phyloP scores from a whole-genome alignment of 2,888 invertebrate genomes.

The Elmis aenea region DNA sequence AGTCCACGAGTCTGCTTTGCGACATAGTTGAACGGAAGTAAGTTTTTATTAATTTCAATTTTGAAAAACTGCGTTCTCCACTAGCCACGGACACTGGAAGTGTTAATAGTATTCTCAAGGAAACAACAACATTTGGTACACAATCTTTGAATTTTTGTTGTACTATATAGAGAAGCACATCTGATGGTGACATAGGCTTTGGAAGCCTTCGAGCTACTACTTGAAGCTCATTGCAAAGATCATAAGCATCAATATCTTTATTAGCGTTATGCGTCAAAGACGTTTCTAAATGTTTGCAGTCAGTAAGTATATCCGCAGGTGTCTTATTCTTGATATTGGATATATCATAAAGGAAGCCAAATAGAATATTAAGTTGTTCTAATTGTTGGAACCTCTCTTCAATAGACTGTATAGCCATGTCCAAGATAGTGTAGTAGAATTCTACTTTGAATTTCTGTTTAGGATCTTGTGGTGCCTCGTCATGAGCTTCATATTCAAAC shows the following conservation, averaged over 20 bases:
- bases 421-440: slow-evolving; percentile 1
- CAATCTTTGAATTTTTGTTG: slow-evolving; percentile 3
- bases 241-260: slow-evolving; percentile 3
- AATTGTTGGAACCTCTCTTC: slow-evolving; percentile 1
- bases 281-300: slow-evolving; percentile 1
- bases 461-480: background rate
- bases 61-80: too few species aligned
- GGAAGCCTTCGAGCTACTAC: slow-evolving; percentile 3
- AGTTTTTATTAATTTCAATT: background rate
- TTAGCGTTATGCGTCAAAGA: slow-evolving; percentile 2
- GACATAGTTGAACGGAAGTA: background rate
- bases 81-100: too few species aligned
- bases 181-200: too few species aligned
- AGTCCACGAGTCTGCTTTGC: slow-evolving; percentile 4
- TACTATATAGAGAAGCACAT: slow-evolving; percentile 3
- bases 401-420: slow-evolving; percentile 3
- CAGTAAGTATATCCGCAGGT: too few species aligned
- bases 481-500: background rate
- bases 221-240: too few species aligned
- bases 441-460: slow-evolving; percentile 1
- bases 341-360: too few species aligned
- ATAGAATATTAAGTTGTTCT: background rate
- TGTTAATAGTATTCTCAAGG: background rate
- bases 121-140: too few species aligned
- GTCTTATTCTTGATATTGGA: too few species aligned